These are phyloP conservation scores for Rutilus rutilus DNA, from an alignment of 2,113 vertebrate genomes.

Conservation along the genomic window DNA sequence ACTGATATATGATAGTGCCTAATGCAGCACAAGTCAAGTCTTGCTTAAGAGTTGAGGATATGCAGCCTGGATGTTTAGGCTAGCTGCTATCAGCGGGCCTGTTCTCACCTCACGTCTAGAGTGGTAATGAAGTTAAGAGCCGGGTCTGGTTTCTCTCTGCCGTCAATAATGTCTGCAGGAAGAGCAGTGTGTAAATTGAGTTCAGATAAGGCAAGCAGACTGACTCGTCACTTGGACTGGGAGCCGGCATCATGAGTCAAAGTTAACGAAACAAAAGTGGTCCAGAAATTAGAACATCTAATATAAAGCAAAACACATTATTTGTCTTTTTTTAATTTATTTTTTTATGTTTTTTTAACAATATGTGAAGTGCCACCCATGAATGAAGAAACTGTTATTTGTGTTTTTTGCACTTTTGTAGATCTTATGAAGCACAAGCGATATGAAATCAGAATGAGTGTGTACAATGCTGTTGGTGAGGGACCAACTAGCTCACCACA, in stretches of 20 bases:
- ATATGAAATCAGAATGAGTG: slow-evolving; percentile 94
- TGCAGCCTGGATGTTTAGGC: slow-evolving; percentile 6
- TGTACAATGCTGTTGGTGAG: slow-evolving; percentile 93
- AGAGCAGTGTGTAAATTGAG: not conserved
- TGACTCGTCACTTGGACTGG: not conserved
- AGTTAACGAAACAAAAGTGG: not conserved
- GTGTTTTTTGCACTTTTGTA: slow-evolving; percentile 57
- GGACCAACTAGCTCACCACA: slow-evolving; percentile 88
- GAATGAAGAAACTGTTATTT: slow-evolving; percentile 21
- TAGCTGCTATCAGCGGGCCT: not conserved
- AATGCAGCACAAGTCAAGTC: not conserved
- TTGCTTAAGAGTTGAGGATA: not conserved
- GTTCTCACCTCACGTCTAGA: not conserved
- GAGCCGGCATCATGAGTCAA: not conserved
- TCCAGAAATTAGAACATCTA: not conserved
- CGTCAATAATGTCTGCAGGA: not conserved
- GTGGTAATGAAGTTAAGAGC: slow-evolving; percentile 4
- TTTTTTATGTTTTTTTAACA: not conserved
- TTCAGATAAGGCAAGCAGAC: slow-evolving; percentile 12
- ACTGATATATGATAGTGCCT: slow-evolving; percentile 9
- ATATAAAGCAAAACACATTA: not conserved
- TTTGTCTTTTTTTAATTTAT: not conserved
- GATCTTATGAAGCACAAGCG: slow-evolving; percentile 93
- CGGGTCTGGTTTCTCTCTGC: slow-evolving; percentile 2
- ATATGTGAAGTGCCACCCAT: not conserved